These are phyloP conservation scores for Parnassius smintheus DNA, from an alignment of 2,888 invertebrate genomes.

Conservation along the genomic window DNA sequence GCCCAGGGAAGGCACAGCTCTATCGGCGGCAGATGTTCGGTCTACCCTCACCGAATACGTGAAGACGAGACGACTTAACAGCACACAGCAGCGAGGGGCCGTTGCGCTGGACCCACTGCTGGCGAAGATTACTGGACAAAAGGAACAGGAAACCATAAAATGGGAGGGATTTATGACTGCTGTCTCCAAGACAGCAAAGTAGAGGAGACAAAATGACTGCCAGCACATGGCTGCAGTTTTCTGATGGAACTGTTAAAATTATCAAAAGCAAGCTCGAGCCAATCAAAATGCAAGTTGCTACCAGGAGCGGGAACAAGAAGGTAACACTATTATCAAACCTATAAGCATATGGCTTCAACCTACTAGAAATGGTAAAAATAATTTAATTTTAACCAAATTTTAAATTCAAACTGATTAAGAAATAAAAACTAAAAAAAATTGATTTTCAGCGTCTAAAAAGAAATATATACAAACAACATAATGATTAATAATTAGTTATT, in stretches of 20 bases:
- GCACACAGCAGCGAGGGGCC: slow-evolving; percentile 35
- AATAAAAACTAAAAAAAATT: too few species aligned
- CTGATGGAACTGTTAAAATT: slow-evolving; percentile 69
- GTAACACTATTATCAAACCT: too few species aligned
- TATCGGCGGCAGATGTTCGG: slow-evolving; percentile 84
- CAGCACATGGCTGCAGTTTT: slow-evolving; percentile 83
- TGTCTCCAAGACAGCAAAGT: too few species aligned
- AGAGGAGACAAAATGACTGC: slow-evolving; percentile 89
- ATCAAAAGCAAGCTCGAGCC: slow-evolving; percentile 87
- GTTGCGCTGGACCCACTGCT: slow-evolving; percentile 49
- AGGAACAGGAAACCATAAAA: slow-evolving; percentile 75
- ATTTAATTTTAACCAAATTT: too few species aligned
- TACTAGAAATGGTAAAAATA: too few species aligned
- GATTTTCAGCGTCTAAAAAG: too few species aligned
- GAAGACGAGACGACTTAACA: slow-evolving; percentile 77
- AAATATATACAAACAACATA: too few species aligned
- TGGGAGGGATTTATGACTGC: slow-evolving; percentile 87
- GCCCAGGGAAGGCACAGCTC: slow-evolving; percentile 83
- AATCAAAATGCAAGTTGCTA: slow-evolving; percentile 88
- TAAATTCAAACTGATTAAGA: too few species aligned
- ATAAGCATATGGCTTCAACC: too few species aligned
- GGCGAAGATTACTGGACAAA: slow-evolving; percentile 43
- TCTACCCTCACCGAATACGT: slow-evolving; percentile 87
- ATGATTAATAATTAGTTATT: too few species aligned
- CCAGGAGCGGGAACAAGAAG: slow-evolving; percentile 93